Evolutionary conservation across 2,797 vertebrate genomes (phyloP).

Genomic region (Gambelia wislizenii): DNA sequence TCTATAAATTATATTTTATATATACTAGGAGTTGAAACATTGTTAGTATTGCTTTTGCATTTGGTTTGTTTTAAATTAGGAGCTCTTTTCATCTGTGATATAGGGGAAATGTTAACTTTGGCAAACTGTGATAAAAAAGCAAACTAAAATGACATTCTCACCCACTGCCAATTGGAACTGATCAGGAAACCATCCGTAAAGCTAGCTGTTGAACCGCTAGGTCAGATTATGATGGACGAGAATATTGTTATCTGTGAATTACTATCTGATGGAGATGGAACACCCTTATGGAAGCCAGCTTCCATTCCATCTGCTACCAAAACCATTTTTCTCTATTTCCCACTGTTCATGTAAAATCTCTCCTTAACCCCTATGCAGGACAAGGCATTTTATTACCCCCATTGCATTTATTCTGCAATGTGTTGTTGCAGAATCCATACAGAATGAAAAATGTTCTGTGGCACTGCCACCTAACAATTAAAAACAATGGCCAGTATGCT

Average conservation of each 20-base stretch:
- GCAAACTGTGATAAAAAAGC: too few species aligned
- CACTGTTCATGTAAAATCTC: neutral
- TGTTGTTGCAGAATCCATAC: too few species aligned
- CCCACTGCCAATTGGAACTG: too few species aligned
- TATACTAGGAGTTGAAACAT: neutral
- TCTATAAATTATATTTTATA: neutral
- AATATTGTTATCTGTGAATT: neutral
- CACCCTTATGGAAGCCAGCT: neutral
- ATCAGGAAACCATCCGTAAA: too few species aligned
- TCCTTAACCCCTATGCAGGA: neutral
- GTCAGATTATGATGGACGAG: neutral
- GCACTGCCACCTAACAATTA: too few species aligned
- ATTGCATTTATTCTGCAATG: too few species aligned
- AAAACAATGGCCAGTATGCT: too few species aligned
- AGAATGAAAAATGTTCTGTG: too few species aligned
- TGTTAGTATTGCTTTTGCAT: neutral
- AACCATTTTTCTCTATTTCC: neutral
- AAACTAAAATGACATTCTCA: too few species aligned
- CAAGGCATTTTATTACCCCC: too few species aligned
- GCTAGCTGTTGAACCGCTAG: neutral
- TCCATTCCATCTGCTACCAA: neutral
- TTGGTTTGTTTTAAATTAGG: neutral
- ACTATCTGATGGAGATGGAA: neutral
- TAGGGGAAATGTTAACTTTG: too few species aligned
- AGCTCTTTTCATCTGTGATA: neutral